Evolutionary conservation across 2,797 vertebrate genomes (phyloP), one percentile per base, ranked within the genome.

Genomic region (Rachycentron canadum): DNA sequence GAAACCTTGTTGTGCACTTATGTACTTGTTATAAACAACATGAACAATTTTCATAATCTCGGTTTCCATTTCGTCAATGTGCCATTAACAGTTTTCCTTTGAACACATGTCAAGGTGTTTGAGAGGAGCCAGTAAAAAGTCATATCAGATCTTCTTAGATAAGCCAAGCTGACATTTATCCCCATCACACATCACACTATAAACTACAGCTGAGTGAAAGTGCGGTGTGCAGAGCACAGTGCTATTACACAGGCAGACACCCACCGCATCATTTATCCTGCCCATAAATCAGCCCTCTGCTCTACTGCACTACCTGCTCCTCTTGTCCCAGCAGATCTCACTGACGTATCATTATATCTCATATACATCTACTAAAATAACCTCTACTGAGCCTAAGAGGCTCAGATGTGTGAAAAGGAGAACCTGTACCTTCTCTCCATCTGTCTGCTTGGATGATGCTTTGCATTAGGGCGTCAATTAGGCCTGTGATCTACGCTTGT

Each of bases 261-360:
- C 91, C 89, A 93, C 88, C 91, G 90, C 91, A 92, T 93, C 89
- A 91, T 93, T 93, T 93, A 92, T 93, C 92, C 92, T 82, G 88
- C 87, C 88, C 88, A 91, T 94, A 92, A 93, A 94, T 93, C 91
- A 93, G 91, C 88, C 88, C 89, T 89, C 85, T 89, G 88, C 92
- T 94, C 91, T 79, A 85, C 86, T 86, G 85, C 91, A 83, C 88
- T 90, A 90, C 86, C 89, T 88, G 86, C 90, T 93, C 83, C 87
- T 91, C 89, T 90, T 89, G 92, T 92, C 91, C 92, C 91, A 81
- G 89, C 86, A 91, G 88, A 91, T 90, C 91, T 91, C 89, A 84
- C 89, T 86, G 89, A 92, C 86, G 86, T 92, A 91, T 91, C 92
- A 93, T 94, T 91, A 93, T 84, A 91, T 88, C 92, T 91, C 89